phyloP scores from a whole-genome alignment of 2,113 vertebrate species.

The Agelaius tricolor region DNA sequence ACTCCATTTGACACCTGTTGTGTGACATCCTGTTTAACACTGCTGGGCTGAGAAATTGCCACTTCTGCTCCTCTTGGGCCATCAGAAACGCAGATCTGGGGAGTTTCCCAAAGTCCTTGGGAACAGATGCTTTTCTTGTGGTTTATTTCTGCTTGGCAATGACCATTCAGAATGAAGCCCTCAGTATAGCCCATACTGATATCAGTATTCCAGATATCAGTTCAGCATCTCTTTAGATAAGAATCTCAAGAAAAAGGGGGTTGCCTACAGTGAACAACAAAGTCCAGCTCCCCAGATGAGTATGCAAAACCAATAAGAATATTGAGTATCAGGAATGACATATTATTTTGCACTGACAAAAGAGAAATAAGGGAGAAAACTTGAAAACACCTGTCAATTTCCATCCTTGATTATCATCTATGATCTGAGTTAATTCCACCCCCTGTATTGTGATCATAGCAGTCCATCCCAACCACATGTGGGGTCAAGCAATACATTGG shows the following conservation, averaged over 20 bases:
- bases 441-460: background rate
- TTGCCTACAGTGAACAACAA: background rate
- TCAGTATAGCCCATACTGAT: background rate
- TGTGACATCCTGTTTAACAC: background rate
- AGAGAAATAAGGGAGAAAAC: background rate
- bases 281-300: background rate
- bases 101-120: background rate
- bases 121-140: background rate
- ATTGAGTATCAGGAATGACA: background rate
- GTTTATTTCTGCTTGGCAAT: background rate
- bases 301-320: background rate
- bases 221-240: background rate
- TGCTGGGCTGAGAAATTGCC: background rate
- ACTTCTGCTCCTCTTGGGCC: background rate
- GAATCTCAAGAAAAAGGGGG: background rate
- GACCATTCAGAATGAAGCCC: background rate
- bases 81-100: background rate
- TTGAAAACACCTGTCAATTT: background rate
- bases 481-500: rapidly evolving
- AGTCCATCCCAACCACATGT: rapidly evolving
- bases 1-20: background rate
- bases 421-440: background rate
- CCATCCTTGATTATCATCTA: background rate
- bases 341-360: background rate
- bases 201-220: no score